phyloP scores from a whole-genome alignment of 2,113 vertebrate genomes.

The Equus przewalskii region DNA sequence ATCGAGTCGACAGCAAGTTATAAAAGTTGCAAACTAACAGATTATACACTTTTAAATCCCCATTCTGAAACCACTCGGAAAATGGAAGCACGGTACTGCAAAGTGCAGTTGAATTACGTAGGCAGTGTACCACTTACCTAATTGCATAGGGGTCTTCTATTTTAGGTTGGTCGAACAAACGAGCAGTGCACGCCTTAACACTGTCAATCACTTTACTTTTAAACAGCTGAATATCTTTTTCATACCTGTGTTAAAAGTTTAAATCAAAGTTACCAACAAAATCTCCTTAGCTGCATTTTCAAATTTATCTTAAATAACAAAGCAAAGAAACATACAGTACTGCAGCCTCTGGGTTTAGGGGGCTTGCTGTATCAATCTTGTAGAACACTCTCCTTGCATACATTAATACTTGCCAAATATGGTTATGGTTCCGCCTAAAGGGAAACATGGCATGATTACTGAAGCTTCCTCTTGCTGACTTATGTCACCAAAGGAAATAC shows the following conservation, averaged over 20 bases:
- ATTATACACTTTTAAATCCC: background rate
- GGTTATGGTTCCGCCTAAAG: slow-evolving; percentile 96
- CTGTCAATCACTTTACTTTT: slow-evolving; percentile 98
- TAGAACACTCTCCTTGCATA: slow-evolving; percentile 98
- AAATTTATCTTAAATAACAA: background rate
- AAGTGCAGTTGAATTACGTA: background rate
- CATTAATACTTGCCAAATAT: slow-evolving; percentile 99
- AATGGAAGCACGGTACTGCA: rapidly evolving
- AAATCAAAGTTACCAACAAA: slow-evolving; percentile 43
- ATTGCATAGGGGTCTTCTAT: slow-evolving; percentile 99
- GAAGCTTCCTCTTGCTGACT: background rate
- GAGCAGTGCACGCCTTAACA: slow-evolving; percentile 97
- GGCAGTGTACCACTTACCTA: slow-evolving; percentile 87
- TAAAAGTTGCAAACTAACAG: background rate
- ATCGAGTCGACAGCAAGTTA: background rate
- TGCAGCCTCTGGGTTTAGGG: slow-evolving; percentile 97
- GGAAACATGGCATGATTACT: background rate
- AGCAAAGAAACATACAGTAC: slow-evolving; percentile 92
- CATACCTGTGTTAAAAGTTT: slow-evolving; percentile 90
- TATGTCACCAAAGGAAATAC: background rate
- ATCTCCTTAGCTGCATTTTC: background rate
- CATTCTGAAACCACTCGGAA: background rate
- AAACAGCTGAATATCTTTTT: slow-evolving; percentile 97
- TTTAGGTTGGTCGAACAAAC: slow-evolving; percentile 97
- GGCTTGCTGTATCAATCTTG: slow-evolving; percentile 96